phyloP scores from a whole-genome alignment of 2,888 invertebrate genomes.

The Rapana venosa region DNA sequence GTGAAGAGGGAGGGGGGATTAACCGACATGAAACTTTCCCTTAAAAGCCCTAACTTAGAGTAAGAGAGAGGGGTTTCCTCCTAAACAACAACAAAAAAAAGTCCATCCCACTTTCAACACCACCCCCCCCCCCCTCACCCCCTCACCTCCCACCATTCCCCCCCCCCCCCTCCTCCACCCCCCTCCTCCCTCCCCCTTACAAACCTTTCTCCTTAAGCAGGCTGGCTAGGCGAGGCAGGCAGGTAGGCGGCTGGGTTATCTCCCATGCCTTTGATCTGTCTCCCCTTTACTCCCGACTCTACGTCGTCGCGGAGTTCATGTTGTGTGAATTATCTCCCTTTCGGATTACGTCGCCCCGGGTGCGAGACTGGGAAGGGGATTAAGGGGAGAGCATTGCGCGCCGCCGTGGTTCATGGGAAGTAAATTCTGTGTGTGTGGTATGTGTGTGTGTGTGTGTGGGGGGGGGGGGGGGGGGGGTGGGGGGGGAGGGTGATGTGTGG shows the following conservation, averaged over 20 bases:
- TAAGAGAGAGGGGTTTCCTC: too few relatives aligned
- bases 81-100: too few relatives aligned
- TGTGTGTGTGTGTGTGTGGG: too few relatives aligned
- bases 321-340: slow-evolving; percentile 11
- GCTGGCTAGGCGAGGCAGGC: neutral
- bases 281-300: neutral
- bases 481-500: too few relatives aligned
- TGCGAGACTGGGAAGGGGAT: neutral
- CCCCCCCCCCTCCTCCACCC: neutral
- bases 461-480: too few relatives aligned
- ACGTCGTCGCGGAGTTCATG: neutral
- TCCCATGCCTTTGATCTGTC: slow-evolving; percentile 8
- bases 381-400: neutral
- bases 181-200: neutral
- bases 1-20: too few relatives aligned
- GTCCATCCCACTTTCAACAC: too few relatives aligned
- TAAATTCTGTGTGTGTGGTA: neutral
- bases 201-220: neutral
- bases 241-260: neutral
- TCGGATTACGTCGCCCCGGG: neutral
- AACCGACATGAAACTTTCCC: too few relatives aligned
- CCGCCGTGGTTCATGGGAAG: neutral
- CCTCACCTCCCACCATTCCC: neutral
- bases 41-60: too few relatives aligned
- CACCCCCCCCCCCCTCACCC: too few relatives aligned